Evolutionary conservation across 2,113 vertebrate species (phyloP).

Genomic region (Harpagus bidentatus): DNA sequence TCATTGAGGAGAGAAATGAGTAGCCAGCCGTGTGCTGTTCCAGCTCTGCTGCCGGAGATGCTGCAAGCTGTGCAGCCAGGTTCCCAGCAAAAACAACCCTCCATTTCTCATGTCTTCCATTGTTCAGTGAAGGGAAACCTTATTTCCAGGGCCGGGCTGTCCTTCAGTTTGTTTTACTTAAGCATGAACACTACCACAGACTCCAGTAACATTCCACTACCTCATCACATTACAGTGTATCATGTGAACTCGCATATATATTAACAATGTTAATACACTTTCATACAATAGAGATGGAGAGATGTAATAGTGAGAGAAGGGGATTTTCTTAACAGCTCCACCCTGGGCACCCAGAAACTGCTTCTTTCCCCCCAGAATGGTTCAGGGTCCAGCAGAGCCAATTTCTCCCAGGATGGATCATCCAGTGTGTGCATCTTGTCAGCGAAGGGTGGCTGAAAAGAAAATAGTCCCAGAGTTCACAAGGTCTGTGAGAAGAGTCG

Average conservation of each 20-base stretch:
- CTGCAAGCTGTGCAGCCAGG: accelerated
- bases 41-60: neutral
- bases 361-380: neutral
- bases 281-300: neutral
- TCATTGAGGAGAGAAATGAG: neutral
- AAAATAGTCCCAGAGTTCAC: conserved; percentile 3
- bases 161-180: neutral
- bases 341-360: neutral
- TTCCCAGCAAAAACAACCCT: neutral
- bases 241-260: neutral
- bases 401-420: neutral
- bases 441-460: neutral
- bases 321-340: neutral
- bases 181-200: neutral
- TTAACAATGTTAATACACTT: neutral
- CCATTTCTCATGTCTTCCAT: neutral
- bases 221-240: neutral
- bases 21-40: neutral
- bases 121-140: neutral
- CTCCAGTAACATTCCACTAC: neutral
- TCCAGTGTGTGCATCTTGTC: neutral
- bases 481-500: conserved; percentile 7
- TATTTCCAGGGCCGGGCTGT: neutral
- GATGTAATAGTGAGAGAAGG: neutral
- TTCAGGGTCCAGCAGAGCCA: neutral